Percentiles rank a stretch among this genome's conserved stretches.
phyloP scores from a whole-genome alignment of 1,140 invertebrate genomes.

The Meloidogyne floridensis region DNA sequence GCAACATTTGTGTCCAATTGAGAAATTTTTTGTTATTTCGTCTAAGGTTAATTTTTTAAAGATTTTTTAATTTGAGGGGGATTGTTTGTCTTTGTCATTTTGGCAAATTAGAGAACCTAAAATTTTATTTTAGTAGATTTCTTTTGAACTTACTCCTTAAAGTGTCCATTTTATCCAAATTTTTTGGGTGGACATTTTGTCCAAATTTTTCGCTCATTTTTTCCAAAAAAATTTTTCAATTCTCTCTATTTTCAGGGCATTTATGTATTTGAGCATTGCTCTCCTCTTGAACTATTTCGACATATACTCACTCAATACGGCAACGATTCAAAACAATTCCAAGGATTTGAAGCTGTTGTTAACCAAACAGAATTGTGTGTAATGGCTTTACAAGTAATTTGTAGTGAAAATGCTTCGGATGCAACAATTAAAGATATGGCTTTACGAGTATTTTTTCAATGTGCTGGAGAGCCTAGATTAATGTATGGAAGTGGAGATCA shows the following conservation, averaged over 20 bases:
- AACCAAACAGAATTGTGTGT: slow-evolving; percentile 34
- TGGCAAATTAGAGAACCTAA: too few relatives aligned
- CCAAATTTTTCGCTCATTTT: too few relatives aligned
- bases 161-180: too few relatives aligned
- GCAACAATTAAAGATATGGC: slow-evolving; percentile 40
- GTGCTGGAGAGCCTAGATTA: slow-evolving; percentile 41
- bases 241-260: slow-evolving; percentile 35
- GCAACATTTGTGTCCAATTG: slow-evolving; percentile 36
- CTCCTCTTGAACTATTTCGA: slow-evolving; percentile 48
- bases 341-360: slow-evolving; percentile 31
- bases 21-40: slow-evolving; percentile 46
- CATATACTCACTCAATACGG: slow-evolving; percentile 33
- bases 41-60: slow-evolving; percentile 40
- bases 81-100: too few relatives aligned
- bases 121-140: too few relatives aligned
- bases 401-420: slow-evolving; percentile 39
- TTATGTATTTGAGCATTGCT: slow-evolving; percentile 45
- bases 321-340: slow-evolving; percentile 53
- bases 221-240: too few relatives aligned
- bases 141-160: too few relatives aligned
- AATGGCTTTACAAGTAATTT: slow-evolving; percentile 42
- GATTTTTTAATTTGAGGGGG: too few relatives aligned
- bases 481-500: slow-evolving; percentile 13
- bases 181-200: too few relatives aligned
- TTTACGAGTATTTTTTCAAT: slow-evolving; percentile 38